Conservation (phyloP, 2,888 invertebrate species). For the Tetheella fluctuosa region DNA sequence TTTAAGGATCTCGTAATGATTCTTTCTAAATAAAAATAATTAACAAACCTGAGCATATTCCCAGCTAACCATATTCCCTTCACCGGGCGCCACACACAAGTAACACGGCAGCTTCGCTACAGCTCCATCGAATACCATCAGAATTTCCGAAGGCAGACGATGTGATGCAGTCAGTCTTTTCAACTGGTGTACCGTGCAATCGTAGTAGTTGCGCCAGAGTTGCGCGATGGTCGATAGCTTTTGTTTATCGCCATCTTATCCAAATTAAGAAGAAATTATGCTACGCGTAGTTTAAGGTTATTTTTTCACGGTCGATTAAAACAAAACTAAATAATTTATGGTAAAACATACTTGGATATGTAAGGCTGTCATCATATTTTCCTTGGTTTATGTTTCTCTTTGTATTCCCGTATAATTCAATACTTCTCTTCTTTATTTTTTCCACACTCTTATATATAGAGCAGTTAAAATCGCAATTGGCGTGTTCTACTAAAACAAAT, state of each 20-base stretch:
- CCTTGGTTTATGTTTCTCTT: not conserved
- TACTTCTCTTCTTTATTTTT: not conserved
- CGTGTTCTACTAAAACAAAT: not conserved
- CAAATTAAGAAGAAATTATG: not conserved
- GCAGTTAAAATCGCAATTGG: not conserved
- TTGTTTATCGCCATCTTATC: constrained; percentile 40
- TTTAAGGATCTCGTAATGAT: too few relatives aligned
- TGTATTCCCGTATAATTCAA: not conserved
- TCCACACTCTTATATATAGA: not conserved
- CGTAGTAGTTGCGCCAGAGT: constrained; percentile 82
- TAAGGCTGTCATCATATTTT: constrained; percentile 18
- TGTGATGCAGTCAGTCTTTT: constrained; percentile 48
- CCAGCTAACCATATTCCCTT: constrained; percentile 55
- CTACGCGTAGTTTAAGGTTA: not conserved
- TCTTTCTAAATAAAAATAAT: too few relatives aligned
- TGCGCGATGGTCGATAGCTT: constrained; percentile 34
- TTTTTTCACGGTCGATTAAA: too few relatives aligned
- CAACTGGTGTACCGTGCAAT: constrained; percentile 65
- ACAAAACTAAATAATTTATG: too few relatives aligned
- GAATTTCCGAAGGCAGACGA: constrained; percentile 57
- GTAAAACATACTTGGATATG: constrained; percentile 26
- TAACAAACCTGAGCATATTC: constrained; percentile 67
- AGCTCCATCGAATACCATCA: constrained; percentile 72
- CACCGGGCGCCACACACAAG: constrained; percentile 81
- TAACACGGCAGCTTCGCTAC: constrained; percentile 62